These are phyloP conservation scores for Tenualosa ilisha DNA, from an alignment of 2,797 vertebrate genomes.

Conservation along the genomic window DNA sequence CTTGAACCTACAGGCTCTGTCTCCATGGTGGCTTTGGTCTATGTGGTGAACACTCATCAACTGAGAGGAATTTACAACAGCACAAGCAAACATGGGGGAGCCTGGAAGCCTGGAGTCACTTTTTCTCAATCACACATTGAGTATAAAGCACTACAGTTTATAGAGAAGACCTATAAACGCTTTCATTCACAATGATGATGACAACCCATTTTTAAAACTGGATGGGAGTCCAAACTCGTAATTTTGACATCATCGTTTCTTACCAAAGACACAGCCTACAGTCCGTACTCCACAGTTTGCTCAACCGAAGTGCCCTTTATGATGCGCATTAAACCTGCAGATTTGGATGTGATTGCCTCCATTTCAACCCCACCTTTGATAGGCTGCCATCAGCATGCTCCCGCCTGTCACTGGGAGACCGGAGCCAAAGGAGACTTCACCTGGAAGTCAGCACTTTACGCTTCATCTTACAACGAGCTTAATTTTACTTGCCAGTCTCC, in stretches of 20 bases:
- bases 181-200: not conserved
- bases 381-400: conserved; percentile 56
- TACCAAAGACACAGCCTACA: not conserved
- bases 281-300: not conserved
- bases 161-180: not conserved
- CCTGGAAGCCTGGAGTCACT: not conserved
- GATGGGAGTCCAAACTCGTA: not conserved
- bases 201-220: not conserved
- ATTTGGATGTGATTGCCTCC: conserved; percentile 28
- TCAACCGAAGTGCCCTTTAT: not conserved
- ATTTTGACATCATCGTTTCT: not conserved
- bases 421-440: conserved; percentile 27
- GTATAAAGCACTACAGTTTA: not conserved
- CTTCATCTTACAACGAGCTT: conserved; percentile 40
- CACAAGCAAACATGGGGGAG: not conserved
- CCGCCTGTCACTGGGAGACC: conserved; percentile 41
- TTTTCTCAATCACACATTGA: not conserved
- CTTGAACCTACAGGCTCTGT: conserved; percentile 1
- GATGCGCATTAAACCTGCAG: not conserved
- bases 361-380: conserved; percentile 49
- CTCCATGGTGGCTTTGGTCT: not conserved
- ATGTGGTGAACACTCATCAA: not conserved
- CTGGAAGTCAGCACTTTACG: conserved; percentile 31
- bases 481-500: conserved; percentile 28
- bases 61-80: not conserved